phyloP scores from a whole-genome alignment of 2,113 vertebrate genomes.

The Oenanthe oenanthe region DNA sequence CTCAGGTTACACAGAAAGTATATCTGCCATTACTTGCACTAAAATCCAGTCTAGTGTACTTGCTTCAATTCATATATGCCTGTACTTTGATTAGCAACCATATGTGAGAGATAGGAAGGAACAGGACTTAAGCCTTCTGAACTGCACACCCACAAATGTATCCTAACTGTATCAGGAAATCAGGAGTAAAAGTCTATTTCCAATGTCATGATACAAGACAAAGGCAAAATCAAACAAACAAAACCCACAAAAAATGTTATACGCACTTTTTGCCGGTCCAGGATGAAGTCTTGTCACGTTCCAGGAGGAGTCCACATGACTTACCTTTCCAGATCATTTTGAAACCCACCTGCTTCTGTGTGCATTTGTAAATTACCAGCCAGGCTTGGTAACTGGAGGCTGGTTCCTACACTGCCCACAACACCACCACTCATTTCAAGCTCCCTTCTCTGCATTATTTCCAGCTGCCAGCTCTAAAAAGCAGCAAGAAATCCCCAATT shows the following conservation, averaged over 20 bases:
- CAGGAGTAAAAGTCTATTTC: neutral
- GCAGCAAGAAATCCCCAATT: neutral
- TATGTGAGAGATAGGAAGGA: neutral
- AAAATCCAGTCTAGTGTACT: neutral
- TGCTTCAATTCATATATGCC: neutral
- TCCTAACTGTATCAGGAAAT: neutral
- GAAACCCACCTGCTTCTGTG: neutral
- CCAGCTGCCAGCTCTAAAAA: slow-evolving; percentile 10
- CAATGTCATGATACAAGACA: neutral
- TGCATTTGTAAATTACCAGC: neutral
- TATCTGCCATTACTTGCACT: neutral
- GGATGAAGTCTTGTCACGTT: neutral
- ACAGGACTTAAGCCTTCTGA: neutral
- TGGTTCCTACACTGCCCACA: neutral
- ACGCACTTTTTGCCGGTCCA: slow-evolving; percentile 61
- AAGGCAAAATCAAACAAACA: neutral
- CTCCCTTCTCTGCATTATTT: neutral
- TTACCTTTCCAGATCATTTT: slow-evolving; percentile 71
- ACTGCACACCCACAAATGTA: neutral
- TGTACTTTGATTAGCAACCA: neutral
- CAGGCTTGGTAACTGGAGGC: neutral
- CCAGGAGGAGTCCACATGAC: neutral
- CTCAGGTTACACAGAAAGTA: neutral
- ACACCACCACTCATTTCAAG: neutral
- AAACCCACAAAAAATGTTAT: neutral